These are phyloP conservation scores for Nyctibius bracteatus DNA, from an alignment of 2,113 vertebrate genomes.

Conservation along the genomic window DNA sequence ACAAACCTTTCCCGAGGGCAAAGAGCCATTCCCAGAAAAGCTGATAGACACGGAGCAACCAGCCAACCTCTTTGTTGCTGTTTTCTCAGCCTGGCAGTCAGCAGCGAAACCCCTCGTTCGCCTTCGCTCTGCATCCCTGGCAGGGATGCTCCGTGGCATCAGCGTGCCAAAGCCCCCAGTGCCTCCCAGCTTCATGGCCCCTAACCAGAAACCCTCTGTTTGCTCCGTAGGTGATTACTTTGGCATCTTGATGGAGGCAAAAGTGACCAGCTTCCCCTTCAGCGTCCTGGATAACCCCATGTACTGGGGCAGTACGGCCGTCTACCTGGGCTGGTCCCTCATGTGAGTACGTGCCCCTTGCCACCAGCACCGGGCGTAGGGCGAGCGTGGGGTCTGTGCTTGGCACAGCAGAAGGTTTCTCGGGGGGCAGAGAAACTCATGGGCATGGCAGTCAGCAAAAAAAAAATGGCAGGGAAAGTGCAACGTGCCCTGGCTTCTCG, in stretches of 20 bases:
- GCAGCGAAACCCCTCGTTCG: background rate
- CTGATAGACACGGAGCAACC: background rate
- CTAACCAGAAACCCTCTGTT: background rate
- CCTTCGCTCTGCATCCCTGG: background rate
- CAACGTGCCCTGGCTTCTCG: background rate
- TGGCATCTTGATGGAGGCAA: conserved; percentile 90
- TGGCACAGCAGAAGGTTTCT: background rate
- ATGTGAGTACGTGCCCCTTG: conserved; percentile 78
- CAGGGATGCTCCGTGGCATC: background rate
- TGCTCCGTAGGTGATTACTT: conserved; percentile 88
- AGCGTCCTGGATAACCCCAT: conserved; percentile 89
- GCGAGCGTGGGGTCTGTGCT: background rate
- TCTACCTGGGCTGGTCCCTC: conserved; percentile 92
- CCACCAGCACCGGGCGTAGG: background rate
- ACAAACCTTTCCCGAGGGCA: background rate
- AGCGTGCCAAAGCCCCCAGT: accelerated
- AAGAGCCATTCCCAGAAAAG: background rate
- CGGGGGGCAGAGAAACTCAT: background rate
- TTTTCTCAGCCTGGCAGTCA: background rate
- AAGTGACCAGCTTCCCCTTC: conserved; percentile 91
- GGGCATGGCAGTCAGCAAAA: background rate
- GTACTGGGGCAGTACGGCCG: conserved; percentile 95
- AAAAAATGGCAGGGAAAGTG: background rate
- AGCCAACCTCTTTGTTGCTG: background rate
- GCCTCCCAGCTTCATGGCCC: background rate